These are phyloP conservation scores for Mesitornis unicolor DNA, from an alignment of 2,113 vertebrate genomes.

Conservation along the genomic window DNA sequence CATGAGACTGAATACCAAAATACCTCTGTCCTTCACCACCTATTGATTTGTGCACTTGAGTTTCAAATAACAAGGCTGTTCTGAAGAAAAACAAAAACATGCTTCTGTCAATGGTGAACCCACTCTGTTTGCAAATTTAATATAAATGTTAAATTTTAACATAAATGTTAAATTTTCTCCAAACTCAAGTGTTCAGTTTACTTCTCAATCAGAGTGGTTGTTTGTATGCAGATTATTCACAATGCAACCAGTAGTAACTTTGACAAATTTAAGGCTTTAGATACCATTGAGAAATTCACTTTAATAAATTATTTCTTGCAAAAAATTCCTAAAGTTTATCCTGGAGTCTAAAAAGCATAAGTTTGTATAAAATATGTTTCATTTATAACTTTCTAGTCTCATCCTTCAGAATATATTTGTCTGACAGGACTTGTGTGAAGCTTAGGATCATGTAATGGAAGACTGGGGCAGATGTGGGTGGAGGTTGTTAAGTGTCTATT, in stretches of 20 bases:
- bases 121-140: not conserved
- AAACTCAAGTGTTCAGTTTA: not conserved
- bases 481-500: not conserved
- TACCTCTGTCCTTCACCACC: not conserved
- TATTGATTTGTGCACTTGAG: not conserved
- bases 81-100: not conserved
- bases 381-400: not conserved
- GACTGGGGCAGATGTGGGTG: not conserved
- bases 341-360: not conserved
- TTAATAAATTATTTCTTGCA: not conserved
- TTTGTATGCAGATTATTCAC: not conserved
- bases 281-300: not conserved
- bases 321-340: not conserved
- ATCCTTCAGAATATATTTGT: not conserved
- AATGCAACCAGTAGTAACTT: not conserved
- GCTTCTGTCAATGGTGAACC: not conserved
- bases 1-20: not conserved
- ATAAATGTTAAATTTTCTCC: not conserved
- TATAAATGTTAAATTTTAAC: not conserved
- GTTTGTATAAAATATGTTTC: not conserved
- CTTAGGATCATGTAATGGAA: not conserved
- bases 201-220: not conserved
- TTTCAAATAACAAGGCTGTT: not conserved
- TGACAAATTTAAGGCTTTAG: not conserved
- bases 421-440: not conserved